phyloP scores from a whole-genome alignment of 2,888 invertebrate species.

The Stenolophus ochropezus region DNA sequence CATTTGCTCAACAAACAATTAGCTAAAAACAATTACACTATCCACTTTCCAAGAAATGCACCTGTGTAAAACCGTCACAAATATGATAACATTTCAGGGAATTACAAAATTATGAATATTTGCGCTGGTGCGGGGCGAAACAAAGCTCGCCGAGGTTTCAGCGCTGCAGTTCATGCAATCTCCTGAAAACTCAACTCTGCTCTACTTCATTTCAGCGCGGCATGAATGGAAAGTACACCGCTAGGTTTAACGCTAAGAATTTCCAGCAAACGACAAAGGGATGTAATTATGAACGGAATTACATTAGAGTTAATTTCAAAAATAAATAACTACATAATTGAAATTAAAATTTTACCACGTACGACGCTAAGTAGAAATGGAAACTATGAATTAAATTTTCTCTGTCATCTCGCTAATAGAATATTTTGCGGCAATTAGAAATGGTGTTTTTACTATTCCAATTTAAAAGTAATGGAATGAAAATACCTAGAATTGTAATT shows the following conservation, averaged over 20 bases:
- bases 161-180: not conserved
- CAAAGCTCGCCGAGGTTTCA: not conserved
- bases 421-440: not conserved
- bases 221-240: slow-evolving; percentile 1
- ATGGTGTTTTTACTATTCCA: not conserved
- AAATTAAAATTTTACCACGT: slow-evolving; percentile 39
- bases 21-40: not conserved
- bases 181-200: not conserved
- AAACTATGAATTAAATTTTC: slow-evolving; percentile 29
- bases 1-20: not conserved
- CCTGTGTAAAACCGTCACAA: not conserved
- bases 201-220: not conserved
- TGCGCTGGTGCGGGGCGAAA: not conserved
- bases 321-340: slow-evolving; percentile 15
- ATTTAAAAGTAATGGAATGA: not conserved
- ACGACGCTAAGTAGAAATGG: slow-evolving; percentile 13
- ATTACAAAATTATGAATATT: not conserved
- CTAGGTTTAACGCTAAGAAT: not conserved
- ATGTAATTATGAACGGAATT: slow-evolving; percentile 19
- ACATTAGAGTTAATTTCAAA: not conserved
- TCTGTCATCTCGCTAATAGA: not conserved
- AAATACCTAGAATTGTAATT: not conserved
- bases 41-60: not conserved
- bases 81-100: not conserved
- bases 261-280: slow-evolving; percentile 7